Evolutionary conservation across 2,888 invertebrate genomes (phyloP), one percentile per base, ranked within the genome.

Genomic region (Lepidochitona cinerea): DNA sequence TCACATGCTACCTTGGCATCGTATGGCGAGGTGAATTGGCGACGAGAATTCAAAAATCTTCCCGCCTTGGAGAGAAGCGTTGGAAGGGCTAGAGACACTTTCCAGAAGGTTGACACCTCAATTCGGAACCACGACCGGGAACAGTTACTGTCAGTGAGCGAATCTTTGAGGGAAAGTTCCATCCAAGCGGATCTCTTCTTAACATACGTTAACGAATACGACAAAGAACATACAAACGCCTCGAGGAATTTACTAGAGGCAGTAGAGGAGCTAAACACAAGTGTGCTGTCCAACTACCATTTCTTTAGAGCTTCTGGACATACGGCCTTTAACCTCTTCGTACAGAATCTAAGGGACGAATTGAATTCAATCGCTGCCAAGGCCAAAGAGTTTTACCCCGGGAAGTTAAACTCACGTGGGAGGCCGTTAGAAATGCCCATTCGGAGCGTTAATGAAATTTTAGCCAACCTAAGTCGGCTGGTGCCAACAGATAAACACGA

Each of bases 261-360:
- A 29, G 64, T 64, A 23, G 64, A 26, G 18, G 33, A 64, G 7
- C 18, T 64, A 64, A 26, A 33, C 5, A 32, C 14, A 64, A 64
- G 29, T 5, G 64, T 64, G 18, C 29, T 32, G 33, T 32, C 29
- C 29, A 64, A 64, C 18, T 64, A 32, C 33, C 18, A 64, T 32
- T 64, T 64, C 26, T 64, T 64, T 32, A 14, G 32, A 64, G 32
- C 29, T 18, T 14, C 64, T 18, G 33, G 64, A 29, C 64, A 64
- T 32, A 33, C 33, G 64, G 64, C 64, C 18, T 64, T 64, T 64
- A 64, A 64, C 33, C 32, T 64, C 18, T 64, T 64, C 32, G 64
- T 64, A 9, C 64, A 26, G 18, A 26, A 64, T 18, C 64, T 64
- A 3, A 64, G 33, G 5, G 32, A 26, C n/a, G 33, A 33, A 18